Percentiles rank a stretch among this genome's conserved stretches.
Conservation (phyloP, 2,888 invertebrate genomes). For the Harpalus rubripes region DNA sequence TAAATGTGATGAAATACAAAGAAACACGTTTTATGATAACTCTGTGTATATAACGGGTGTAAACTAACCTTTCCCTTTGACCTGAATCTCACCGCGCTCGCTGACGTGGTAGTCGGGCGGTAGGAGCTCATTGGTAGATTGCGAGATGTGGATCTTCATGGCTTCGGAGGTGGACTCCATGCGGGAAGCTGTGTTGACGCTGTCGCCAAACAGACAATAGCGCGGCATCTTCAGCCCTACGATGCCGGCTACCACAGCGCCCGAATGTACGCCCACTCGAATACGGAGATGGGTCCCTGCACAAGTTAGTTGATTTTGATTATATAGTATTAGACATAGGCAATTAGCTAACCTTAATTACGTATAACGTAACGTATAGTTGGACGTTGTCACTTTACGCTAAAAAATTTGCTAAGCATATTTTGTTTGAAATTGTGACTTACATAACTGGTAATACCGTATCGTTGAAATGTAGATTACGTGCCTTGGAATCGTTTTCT, state of each 20-base stretch:
- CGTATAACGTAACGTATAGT: no score
- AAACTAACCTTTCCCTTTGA: conserved; percentile 91
- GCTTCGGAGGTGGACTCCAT: conserved; percentile 96
- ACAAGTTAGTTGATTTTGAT: background rate
- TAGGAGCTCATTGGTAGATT: conserved; percentile 89
- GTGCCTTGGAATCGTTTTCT: no score
- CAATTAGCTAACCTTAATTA: no score
- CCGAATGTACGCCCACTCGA: conserved; percentile 93
- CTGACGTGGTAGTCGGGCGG: conserved; percentile 86
- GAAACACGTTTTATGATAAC: no score
- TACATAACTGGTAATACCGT: no score
- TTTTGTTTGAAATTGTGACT: no score
- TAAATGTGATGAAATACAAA: no score
- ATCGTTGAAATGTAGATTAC: no score
- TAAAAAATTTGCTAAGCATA: no score
- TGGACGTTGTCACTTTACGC: no score
- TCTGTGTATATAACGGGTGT: no score
- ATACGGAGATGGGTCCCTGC: conserved; percentile 89
- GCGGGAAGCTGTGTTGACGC: conserved; percentile 93
- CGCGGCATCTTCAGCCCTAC: conserved; percentile 96
- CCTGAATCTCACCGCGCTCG: conserved; percentile 91
- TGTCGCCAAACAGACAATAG: conserved; percentile 93
- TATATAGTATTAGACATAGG: no score
- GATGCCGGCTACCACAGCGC: conserved; percentile 95
- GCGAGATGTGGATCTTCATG: conserved; percentile 97